Base-by-base conservation (phyloP, 2,888 invertebrate genomes). In the Chrysomela aeneicollis region DNA sequence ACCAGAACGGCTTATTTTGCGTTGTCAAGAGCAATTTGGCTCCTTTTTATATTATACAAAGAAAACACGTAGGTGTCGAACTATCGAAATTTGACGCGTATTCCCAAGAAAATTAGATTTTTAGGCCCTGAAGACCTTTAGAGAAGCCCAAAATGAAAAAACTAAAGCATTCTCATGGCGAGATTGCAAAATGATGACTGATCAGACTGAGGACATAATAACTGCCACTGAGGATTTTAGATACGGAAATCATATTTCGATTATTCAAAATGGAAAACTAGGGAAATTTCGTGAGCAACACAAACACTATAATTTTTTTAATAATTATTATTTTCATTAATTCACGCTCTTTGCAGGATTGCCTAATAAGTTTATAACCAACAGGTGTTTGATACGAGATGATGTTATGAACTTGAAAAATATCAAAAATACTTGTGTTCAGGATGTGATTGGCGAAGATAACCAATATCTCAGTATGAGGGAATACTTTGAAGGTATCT, bases 21-120 rank as follows among this genome's bases (percentile, higher is more conserved):
- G 85, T 89, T 63, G 82, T 85, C 17, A 85, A 84, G 59, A 87
- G 86, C 66, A 89, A 89, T 81, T 80, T 87, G 61, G 87, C 86
- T 12, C 75, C 81, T 22, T 77, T 79, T 49, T 79, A 82, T 54
- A 71, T 72, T 3, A 19, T 80, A 17, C 79, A 81, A 62, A 73
- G 76, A 22, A 74, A 78, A 63, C 66, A 77, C 64, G 82, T 82
- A 73, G 72, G 65, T 69, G 46, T 15, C 30, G 22, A 46, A 50
- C n/a, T n/a, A n/a, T n/a, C n/a, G n/a, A n/a, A n/a, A n/a, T n/a
- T n/a, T n/a, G n/a, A n/a, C n/a, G n/a, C n/a, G n/a, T n/a, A n/a
- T n/a, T 51, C 10, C 46, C n/a, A n/a, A 12, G 15, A 12, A 22
- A 10, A 0, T 26, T 15, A 10, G 15, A 17, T 49, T 75, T 76